Percentiles rank a stretch among this genome's conserved stretches.
Conservation (phyloP, 2,888 invertebrate species). For the Apotomis betuletana region DNA sequence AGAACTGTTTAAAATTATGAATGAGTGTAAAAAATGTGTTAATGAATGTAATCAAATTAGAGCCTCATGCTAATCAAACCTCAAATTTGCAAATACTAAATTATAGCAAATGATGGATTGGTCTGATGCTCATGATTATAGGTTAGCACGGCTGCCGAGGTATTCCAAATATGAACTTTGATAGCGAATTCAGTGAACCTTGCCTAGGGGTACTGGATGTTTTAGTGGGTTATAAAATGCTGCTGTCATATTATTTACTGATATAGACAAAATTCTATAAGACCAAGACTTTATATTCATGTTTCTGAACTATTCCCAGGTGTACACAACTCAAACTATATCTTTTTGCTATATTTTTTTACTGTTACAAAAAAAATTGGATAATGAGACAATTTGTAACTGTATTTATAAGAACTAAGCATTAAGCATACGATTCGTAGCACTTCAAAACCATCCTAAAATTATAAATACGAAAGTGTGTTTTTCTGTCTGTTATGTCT, state of each 20-base stretch:
- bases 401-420: no score
- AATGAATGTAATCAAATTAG: slow-evolving; percentile 35
- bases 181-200: slow-evolving; percentile 22
- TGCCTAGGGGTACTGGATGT: slow-evolving; percentile 40
- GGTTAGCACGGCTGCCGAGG: slow-evolving; percentile 26
- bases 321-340: no score
- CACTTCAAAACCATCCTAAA: no score
- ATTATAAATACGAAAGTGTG: no score
- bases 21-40: slow-evolving; percentile 19
- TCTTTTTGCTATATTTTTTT: no score
- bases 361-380: no score
- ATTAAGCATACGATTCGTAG: no score
- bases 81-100: slow-evolving; percentile 33
- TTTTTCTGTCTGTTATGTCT: no score
- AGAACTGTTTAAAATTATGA: not conserved
- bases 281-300: no score
- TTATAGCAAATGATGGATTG: slow-evolving; percentile 39
- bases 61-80: slow-evolving; percentile 14
- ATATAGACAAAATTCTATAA: no score
- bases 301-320: no score
- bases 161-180: slow-evolving; percentile 34
- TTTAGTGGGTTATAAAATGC: slow-evolving; percentile 54
- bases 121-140: slow-evolving; percentile 39
- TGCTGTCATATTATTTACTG: slow-evolving; percentile 43
- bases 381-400: no score